A percentile compares a stretch with the other conserved stretches of the same genome.
These are phyloP conservation scores for Aporophyla lueneburgensis DNA, from an alignment of 2,888 invertebrate genomes.

Conservation along the genomic window DNA sequence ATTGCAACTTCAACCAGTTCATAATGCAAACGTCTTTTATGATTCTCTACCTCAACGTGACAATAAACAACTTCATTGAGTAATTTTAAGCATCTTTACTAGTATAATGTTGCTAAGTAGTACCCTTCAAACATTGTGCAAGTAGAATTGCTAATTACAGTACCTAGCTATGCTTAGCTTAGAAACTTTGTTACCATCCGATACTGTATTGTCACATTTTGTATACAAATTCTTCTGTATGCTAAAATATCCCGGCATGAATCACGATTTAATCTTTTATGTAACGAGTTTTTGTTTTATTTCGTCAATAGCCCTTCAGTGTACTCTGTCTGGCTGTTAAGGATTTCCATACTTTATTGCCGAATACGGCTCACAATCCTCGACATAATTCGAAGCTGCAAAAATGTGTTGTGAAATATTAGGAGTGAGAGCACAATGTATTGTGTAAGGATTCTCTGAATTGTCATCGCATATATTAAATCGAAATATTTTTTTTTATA, in stretches of 20 bases:
- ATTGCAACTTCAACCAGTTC: constrained; percentile 62
- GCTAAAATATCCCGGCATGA: constrained; percentile 21
- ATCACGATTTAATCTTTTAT: constrained; percentile 38
- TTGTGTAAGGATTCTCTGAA: not conserved
- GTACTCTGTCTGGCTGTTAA: constrained; percentile 56
- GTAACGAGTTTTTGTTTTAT: constrained; percentile 64
- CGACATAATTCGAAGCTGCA: constrained; percentile 32
- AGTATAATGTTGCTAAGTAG: constrained; percentile 27
- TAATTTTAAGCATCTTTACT: constrained; percentile 30
- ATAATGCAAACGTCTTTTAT: constrained; percentile 58
- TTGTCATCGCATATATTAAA: not conserved
- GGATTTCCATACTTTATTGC: constrained; percentile 72
- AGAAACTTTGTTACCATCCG: constrained; percentile 24
- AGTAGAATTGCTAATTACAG: constrained; percentile 38
- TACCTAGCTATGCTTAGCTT: constrained; percentile 14
- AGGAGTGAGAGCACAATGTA: not conserved
- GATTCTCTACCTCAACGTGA: constrained; percentile 34
- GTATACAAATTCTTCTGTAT: constrained; percentile 6
- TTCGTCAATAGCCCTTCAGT: constrained; percentile 58
- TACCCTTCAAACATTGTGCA: constrained; percentile 34
- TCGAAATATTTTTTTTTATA: constrained; percentile 26
- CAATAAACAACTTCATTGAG: constrained; percentile 40
- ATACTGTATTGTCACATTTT: constrained; percentile 14
- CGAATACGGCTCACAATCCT: constrained; percentile 47
- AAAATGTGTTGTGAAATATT: constrained; percentile 37